Conservation (phyloP, 2,113 vertebrate genomes). For the Spheniscus mendiculus region DNA sequence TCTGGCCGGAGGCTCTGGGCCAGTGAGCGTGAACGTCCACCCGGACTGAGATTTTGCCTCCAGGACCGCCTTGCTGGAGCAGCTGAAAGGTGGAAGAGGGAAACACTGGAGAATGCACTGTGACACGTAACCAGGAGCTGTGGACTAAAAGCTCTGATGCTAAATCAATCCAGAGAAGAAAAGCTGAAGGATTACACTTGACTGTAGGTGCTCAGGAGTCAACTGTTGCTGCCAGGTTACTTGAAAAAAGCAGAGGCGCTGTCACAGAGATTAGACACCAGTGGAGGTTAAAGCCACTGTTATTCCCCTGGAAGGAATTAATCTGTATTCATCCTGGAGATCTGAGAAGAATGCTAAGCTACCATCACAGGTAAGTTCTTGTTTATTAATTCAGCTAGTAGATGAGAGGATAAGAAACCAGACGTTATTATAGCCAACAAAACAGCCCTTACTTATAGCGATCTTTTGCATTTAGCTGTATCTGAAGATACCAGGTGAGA, state of each 20-base stretch:
- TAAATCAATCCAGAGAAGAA: background rate
- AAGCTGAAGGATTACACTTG: background rate
- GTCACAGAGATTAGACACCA: background rate
- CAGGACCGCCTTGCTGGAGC: background rate
- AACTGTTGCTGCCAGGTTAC: background rate
- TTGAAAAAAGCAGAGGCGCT: background rate
- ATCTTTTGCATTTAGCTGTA: background rate
- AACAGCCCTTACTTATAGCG: background rate
- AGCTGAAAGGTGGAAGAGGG: background rate
- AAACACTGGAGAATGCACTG: fast-evolving
- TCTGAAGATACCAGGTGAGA: background rate
- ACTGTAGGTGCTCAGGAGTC: background rate
- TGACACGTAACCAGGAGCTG: background rate
- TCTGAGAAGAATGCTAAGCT: background rate
- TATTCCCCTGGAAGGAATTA: background rate
- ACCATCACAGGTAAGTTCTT: background rate
- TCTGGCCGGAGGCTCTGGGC: background rate
- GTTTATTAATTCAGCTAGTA: background rate
- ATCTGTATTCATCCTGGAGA: background rate
- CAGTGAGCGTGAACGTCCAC: fast-evolving
- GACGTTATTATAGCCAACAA: background rate
- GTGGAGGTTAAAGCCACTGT: background rate
- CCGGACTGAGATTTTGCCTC: background rate
- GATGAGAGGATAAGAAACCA: background rate
- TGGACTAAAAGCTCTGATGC: background rate